Conservation (phyloP, 2,888 invertebrate species). For the Morpho deidamia region DNA sequence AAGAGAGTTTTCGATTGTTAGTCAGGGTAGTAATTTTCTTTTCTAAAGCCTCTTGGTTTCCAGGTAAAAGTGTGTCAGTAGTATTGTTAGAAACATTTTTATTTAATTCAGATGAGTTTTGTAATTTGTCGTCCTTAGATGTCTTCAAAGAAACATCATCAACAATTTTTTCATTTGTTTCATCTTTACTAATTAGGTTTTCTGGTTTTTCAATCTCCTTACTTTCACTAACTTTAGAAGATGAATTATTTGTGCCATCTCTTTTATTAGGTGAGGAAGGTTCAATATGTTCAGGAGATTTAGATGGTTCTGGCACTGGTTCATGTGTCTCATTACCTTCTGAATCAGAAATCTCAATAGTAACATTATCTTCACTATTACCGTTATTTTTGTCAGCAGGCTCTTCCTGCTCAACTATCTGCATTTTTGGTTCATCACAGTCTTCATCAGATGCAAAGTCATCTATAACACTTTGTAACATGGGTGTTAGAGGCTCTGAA, state of each 20-base stretch:
- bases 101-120: constrained; percentile 13
- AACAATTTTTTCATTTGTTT: constrained; percentile 16
- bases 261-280: constrained; percentile 12
- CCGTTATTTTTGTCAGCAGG: constrained; percentile 20
- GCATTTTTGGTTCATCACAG: constrained; percentile 38
- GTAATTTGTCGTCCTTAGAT: constrained; percentile 1
- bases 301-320: not conserved
- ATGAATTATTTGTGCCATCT: constrained; percentile 19
- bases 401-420: constrained; percentile 40
- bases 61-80: constrained; percentile 53
- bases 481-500: constrained; percentile 53
- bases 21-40: constrained; percentile 13
- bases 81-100: constrained; percentile 38
- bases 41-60: constrained; percentile 58
- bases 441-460: constrained; percentile 56
- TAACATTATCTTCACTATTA: constrained; percentile 14
- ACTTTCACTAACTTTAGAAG: constrained; percentile 2
- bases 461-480: constrained; percentile 50
- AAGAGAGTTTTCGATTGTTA: not conserved
- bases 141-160: constrained; percentile 6
- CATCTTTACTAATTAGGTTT: constrained; percentile 14
- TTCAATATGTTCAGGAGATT: not conserved
- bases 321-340: constrained; percentile 7
- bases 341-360: constrained; percentile 24
- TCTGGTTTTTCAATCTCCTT: constrained; percentile 5